A percentile compares a stretch with the other conserved stretches of the same genome.
phyloP scores from a whole-genome alignment of 2,113 vertebrate genomes.

The Australoheros scitulus region DNA sequence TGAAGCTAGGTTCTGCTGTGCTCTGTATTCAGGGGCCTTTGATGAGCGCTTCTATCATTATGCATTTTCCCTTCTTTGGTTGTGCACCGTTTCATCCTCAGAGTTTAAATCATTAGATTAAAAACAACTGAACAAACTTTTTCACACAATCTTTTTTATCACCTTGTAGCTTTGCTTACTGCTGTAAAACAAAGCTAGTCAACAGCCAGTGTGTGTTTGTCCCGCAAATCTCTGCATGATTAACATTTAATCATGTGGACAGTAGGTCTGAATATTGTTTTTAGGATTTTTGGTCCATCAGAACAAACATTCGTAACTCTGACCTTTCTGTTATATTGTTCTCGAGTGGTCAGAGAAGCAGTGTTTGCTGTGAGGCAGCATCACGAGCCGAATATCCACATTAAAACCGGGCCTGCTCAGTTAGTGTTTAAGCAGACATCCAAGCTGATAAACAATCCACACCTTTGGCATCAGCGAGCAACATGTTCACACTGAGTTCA shows the following conservation, averaged over 20 bases:
- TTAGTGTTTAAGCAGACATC: constrained; percentile 10
- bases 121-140: not conserved
- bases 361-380: constrained; percentile 20
- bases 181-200: not conserved
- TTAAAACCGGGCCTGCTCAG: constrained; percentile 19
- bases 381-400: constrained; percentile 23
- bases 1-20: constrained; percentile 15
- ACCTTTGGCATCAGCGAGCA: constrained; percentile 17
- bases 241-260: constrained; percentile 32
- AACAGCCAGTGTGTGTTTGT: not conserved
- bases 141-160: too few species aligned
- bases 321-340: constrained; percentile 13
- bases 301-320: constrained; percentile 16
- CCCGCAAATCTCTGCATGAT: constrained; percentile 8
- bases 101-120: not conserved
- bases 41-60: not conserved
- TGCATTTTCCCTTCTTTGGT: not conserved
- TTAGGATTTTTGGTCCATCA: constrained; percentile 2
- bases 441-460: constrained; percentile 13
- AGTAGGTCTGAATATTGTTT: constrained; percentile 22
- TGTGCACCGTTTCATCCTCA: not conserved
- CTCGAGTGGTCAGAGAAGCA: not conserved
- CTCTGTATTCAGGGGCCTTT: not conserved
- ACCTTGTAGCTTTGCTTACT: not conserved
- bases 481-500: not conserved